Evolutionary conservation across 2,888 invertebrate genomes (phyloP).

Genomic region (Macrophya alboannulata): DNA sequence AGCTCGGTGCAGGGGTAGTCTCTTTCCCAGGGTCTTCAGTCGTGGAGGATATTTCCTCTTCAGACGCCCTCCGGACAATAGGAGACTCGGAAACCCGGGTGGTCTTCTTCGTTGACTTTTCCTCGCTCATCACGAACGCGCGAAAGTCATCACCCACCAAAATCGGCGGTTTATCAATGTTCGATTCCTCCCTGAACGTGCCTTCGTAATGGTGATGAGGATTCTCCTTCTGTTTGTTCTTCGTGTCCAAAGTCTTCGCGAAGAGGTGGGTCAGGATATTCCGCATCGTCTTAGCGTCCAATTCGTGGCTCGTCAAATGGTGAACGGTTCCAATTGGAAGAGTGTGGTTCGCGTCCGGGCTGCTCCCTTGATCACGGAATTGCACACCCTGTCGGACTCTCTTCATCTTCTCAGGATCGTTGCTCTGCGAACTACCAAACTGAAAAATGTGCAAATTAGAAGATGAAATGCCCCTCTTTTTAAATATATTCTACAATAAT

Average conservation of each 20-base stretch:
- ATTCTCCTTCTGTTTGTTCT: conserved; percentile 69
- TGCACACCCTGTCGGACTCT: conserved; percentile 84
- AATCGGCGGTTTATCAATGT: conserved; percentile 72
- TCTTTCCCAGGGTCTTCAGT: not conserved
- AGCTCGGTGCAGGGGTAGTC: conserved; percentile 64
- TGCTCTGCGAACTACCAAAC: conserved; percentile 81
- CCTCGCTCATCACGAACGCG: not conserved
- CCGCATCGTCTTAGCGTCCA: conserved; percentile 74
- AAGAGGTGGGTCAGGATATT: conserved; percentile 72
- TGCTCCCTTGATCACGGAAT: conserved; percentile 81
- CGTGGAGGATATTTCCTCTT: not conserved
- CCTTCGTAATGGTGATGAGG: conserved; percentile 73
- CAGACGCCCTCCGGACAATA: not conserved
- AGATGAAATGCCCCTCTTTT: not conserved
- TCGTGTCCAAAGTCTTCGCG: conserved; percentile 70
- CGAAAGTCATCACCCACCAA: conserved; percentile 16
- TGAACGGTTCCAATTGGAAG: conserved; percentile 54
- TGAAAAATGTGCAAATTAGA: not conserved
- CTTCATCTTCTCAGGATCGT: conserved; percentile 85
- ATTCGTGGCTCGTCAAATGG: conserved; percentile 71
- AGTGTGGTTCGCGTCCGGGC: conserved; percentile 17
- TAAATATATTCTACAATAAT: no score
- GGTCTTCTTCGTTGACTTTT: conserved; percentile 79
- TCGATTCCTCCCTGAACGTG: conserved; percentile 70
- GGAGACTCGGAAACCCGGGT: conserved; percentile 83